Conservation (phyloP, 35 echinoderm and acorn worm genomes). For the Antedon bifida region DNA sequence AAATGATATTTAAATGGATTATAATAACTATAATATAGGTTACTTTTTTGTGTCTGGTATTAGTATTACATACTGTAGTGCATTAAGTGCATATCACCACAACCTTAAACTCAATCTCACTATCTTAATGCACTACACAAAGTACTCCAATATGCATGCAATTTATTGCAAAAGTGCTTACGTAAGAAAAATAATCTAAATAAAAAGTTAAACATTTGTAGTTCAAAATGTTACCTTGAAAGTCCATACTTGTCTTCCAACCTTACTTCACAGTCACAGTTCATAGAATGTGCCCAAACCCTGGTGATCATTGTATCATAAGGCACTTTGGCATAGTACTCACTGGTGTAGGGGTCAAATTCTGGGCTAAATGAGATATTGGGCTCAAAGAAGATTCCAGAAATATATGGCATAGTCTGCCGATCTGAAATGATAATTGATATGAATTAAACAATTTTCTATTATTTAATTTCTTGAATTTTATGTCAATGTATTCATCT, state of each 20-base stretch:
- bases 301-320: slow-evolving; percentile 44
- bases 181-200: too few relatives aligned
- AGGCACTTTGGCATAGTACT: slow-evolving; percentile 62
- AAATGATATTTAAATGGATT: not conserved
- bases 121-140: too few relatives aligned
- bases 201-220: too few relatives aligned
- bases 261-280: slow-evolving; percentile 86
- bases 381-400: slow-evolving; percentile 53
- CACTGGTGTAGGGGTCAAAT: slow-evolving; percentile 70
- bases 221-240: slow-evolving; percentile 54
- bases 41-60: not conserved
- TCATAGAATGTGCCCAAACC: slow-evolving; percentile 69
- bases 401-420: slow-evolving; percentile 44
- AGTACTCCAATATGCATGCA: too few relatives aligned
- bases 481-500: too few relatives aligned
- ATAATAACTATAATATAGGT: too few relatives aligned
- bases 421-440: slow-evolving; percentile 64
- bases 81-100: too few relatives aligned
- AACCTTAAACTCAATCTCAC: too few relatives aligned
- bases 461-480: too few relatives aligned
- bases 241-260: slow-evolving; percentile 64
- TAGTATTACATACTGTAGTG: not conserved
- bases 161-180: too few relatives aligned
- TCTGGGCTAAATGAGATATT: slow-evolving; percentile 39
- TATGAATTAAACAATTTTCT: too few relatives aligned